These are phyloP conservation scores for Bombus consobrinus DNA, from an alignment of 1,140 invertebrate species.

Conservation along the genomic window DNA sequence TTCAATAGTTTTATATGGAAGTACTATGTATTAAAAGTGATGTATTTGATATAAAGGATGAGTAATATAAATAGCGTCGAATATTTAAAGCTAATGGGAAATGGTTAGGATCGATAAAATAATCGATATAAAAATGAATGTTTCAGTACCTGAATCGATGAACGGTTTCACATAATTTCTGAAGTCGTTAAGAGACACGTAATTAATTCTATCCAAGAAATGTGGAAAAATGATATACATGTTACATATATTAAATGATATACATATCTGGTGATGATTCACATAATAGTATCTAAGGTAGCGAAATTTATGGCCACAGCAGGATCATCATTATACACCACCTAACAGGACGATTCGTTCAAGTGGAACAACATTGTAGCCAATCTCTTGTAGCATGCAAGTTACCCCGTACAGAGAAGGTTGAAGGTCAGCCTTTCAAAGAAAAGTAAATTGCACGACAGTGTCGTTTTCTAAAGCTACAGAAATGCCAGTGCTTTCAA, in stretches of 20 bases:
- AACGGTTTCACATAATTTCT: neutral
- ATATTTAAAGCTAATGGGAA: neutral
- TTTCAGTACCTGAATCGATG: neutral
- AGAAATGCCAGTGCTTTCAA: constrained; percentile 52
- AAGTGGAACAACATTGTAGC: constrained; percentile 47
- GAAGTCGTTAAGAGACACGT: neutral
- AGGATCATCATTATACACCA: constrained; percentile 36
- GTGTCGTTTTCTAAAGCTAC: constrained; percentile 45
- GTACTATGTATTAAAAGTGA: no score
- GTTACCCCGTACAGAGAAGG: constrained; percentile 43
- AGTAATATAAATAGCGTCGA: neutral
- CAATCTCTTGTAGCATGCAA: constrained; percentile 43
- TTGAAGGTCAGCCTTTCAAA: constrained; percentile 52
- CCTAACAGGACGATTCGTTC: constrained; percentile 43
- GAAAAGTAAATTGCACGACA: constrained; percentile 49
- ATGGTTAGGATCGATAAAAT: neutral
- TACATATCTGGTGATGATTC: neutral
- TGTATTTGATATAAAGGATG: no score
- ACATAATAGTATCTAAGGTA: neutral
- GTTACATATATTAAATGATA: neutral
- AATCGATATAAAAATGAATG: neutral
- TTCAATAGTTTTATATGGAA: neutral
- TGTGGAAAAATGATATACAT: neutral
- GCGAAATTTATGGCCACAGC: constrained; percentile 26
- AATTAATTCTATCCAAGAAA: neutral